Percentiles rank a stretch among this genome's conserved stretches.
phyloP scores from a whole-genome alignment of 1,140 invertebrate genomes.

The Calephelis nemesis region DNA sequence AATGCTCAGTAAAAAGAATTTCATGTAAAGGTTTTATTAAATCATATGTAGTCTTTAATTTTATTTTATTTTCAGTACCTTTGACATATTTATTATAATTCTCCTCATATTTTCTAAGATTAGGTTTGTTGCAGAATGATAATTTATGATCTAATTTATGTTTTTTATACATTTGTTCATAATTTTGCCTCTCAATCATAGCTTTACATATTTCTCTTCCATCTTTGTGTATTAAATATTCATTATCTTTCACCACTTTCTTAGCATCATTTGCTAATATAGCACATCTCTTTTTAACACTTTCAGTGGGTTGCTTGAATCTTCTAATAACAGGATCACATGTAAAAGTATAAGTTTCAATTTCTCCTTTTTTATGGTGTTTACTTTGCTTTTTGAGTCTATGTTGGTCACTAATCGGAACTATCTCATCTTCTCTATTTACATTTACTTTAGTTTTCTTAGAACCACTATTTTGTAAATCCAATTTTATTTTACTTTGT shows the following conservation, averaged over 20 bases:
- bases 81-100: not conserved
- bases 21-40: constrained; percentile 3
- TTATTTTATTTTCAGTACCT: not conserved
- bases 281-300: constrained; percentile 30
- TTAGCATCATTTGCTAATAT: constrained; percentile 17
- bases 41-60: constrained; percentile 4
- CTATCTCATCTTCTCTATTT: constrained; percentile 21
- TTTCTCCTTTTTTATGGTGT: not conserved
- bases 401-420: not conserved
- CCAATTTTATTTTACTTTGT: no score
- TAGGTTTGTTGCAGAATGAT: not conserved
- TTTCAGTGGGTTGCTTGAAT: constrained; percentile 32
- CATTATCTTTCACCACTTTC: constrained; percentile 2
- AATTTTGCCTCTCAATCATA: not conserved
- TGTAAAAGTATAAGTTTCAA: not conserved
- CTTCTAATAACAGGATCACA: constrained; percentile 27
- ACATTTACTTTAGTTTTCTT: constrained; percentile 24
- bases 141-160: not conserved
- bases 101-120: not conserved
- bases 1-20: not conserved
- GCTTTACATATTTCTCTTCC: not conserved
- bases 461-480: not conserved
- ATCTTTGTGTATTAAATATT: constrained; percentile 22
- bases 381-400: not conserved
- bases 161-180: not conserved